Evolutionary conservation across 2,888 invertebrate species (phyloP).

Genomic region (Monoplex corrugatus): DNA sequence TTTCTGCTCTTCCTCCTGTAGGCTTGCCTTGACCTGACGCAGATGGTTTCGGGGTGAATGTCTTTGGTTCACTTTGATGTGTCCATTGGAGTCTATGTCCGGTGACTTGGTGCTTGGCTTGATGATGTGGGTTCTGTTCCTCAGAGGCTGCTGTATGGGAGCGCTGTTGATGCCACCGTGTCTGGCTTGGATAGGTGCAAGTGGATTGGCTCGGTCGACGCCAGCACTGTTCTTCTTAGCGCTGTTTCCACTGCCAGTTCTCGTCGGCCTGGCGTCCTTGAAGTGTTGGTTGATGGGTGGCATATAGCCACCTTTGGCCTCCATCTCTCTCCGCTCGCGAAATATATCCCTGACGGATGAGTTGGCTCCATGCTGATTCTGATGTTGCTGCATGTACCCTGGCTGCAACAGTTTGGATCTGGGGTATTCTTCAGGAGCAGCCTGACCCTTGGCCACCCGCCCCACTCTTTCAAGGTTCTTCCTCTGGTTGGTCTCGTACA

Average conservation of each 20-base stretch:
- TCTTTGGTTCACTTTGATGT: background rate
- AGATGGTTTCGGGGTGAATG: background rate
- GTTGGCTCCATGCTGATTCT: background rate
- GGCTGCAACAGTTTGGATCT: constrained; percentile 44
- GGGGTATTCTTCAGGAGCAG: constrained; percentile 24
- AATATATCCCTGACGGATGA: constrained; percentile 67
- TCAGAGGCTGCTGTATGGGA: constrained; percentile 30
- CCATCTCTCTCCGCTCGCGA: constrained; percentile 63
- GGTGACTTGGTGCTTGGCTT: constrained; percentile 43
- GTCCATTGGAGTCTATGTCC: constrained; percentile 29
- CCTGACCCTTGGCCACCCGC: constrained; percentile 25
- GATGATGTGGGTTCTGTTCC: constrained; percentile 35
- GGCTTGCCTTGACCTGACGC: background rate
- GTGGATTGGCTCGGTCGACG: constrained; percentile 69
- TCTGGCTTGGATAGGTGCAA: constrained; percentile 67
- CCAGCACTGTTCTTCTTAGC: constrained; percentile 64
- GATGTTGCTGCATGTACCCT: constrained; percentile 29
- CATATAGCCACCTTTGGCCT: constrained; percentile 56
- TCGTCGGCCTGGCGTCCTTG: constrained; percentile 51
- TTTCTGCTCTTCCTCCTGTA: constrained; percentile 23
- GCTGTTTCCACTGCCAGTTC: constrained; percentile 39
- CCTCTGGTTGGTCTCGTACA: constrained; percentile 71
- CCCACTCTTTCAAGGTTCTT: constrained; percentile 53
- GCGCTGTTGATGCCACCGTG: constrained; percentile 30
- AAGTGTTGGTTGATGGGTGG: constrained; percentile 70